phyloP scores from a whole-genome alignment of 2,113 vertebrate genomes.

The Odontophorus gujanensis region DNA sequence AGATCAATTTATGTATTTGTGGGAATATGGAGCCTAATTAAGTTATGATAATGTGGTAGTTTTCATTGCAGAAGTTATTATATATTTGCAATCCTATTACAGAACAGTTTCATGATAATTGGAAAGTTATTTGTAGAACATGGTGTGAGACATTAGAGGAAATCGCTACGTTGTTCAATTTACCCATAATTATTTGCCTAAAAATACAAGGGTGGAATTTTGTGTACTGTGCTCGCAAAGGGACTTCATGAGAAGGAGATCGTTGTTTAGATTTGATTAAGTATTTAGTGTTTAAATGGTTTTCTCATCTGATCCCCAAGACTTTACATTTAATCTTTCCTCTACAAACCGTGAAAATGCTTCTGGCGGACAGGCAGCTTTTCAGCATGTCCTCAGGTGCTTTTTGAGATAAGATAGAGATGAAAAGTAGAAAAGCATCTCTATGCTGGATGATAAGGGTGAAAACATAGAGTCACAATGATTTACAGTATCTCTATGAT shows the following conservation, averaged over 20 bases:
- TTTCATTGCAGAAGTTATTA: neutral
- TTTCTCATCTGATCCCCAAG: neutral
- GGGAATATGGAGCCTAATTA: neutral
- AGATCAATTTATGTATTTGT: neutral
- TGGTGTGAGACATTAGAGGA: neutral
- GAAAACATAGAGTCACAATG: neutral
- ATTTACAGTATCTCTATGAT: constrained; percentile 27
- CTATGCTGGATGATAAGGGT: constrained; percentile 5
- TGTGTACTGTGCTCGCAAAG: neutral
- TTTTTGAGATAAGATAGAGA: constrained; percentile 48
- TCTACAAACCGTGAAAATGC: neutral
- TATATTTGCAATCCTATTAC: neutral
- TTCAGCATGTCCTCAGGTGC: neutral
- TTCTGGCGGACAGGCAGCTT: neutral
- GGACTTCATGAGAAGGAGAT: neutral
- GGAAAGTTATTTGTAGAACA: neutral
- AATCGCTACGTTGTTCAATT: neutral
- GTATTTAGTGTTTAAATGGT: neutral
- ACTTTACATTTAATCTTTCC: neutral
- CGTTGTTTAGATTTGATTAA: neutral
- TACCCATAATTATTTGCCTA: neutral
- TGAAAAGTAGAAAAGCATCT: neutral
- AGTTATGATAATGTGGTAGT: neutral
- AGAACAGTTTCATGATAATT: neutral
- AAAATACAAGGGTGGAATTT: neutral